Conservation (phyloP, 2,888 invertebrate species). For the Cerastis rubricosa region DNA sequence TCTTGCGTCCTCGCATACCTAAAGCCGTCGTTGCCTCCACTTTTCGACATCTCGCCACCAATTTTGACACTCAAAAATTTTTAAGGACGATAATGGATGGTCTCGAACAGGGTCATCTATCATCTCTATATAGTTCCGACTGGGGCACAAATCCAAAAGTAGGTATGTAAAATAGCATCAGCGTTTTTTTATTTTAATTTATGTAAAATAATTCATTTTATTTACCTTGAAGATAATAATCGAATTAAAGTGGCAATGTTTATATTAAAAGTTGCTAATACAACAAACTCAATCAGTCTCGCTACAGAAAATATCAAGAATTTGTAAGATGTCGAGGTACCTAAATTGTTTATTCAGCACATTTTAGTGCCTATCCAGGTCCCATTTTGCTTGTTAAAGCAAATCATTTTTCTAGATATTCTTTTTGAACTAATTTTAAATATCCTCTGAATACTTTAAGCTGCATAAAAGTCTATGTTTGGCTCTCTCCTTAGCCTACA, state of each 20-base stretch:
- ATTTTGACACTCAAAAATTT: constrained; percentile 87
- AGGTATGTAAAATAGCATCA: constrained; percentile 45
- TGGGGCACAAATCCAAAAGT: constrained; percentile 8
- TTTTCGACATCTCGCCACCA: constrained; percentile 88
- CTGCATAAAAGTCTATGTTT: neutral
- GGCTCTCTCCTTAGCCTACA: neutral
- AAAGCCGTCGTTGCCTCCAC: constrained; percentile 87
- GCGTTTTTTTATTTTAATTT: constrained; percentile 34
- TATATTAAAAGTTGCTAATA: constrained; percentile 30
- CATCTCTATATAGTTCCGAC: constrained; percentile 36
- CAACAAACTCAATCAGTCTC: constrained; percentile 18
- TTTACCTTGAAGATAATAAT: constrained; percentile 47
- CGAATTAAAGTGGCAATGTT: constrained; percentile 33
- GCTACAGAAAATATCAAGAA: constrained; percentile 34
- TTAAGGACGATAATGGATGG: constrained; percentile 60
- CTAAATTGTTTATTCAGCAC: neutral
- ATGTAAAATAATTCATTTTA: constrained; percentile 51
- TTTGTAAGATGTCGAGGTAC: constrained; percentile 7
- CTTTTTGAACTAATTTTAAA: neutral
- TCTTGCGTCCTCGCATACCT: constrained; percentile 91
- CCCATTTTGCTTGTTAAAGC: neutral
- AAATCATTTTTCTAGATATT: neutral
- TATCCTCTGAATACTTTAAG: no score
- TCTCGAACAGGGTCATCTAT: constrained; percentile 44
- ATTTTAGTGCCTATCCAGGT: constrained; percentile 1